Conservation (phyloP, 1,140 invertebrate species). For the Platorchestia sp. region DNA sequence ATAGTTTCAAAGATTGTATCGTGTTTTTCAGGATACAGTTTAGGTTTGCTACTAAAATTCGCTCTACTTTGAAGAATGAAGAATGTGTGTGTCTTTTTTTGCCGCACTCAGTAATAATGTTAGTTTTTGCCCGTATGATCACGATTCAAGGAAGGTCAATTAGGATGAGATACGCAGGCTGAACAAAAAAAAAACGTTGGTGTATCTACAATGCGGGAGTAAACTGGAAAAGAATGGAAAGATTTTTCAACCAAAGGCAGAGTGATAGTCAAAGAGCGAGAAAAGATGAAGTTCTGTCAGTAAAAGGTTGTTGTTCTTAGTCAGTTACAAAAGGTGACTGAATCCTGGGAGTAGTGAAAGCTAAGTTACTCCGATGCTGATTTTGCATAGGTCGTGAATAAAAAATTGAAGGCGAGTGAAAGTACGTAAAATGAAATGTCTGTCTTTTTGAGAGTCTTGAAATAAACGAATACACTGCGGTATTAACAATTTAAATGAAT, state of each 20-base stretch:
- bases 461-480: no score
- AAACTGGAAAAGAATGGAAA: background rate
- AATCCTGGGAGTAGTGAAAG: no score
- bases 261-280: background rate
- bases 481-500: no score
- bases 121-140: background rate
- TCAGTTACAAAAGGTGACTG: background rate
- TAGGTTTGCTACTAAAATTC: background rate
- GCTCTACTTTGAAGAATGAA: background rate
- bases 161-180: background rate
- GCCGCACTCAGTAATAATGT: background rate
- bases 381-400: no score
- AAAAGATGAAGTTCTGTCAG: background rate
- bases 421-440: no score
- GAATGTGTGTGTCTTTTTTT: background rate
- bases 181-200: background rate
- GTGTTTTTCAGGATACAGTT: background rate
- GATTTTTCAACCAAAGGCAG: background rate
- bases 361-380: no score
- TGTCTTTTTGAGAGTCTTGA: no score
- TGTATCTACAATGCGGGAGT: background rate
- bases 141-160: background rate
- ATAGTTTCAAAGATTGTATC: background rate
- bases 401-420: no score
- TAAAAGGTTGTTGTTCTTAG: background rate